Evolutionary conservation across 2,113 vertebrate species (phyloP).

Genomic region (Solenodon paradoxus): DNA sequence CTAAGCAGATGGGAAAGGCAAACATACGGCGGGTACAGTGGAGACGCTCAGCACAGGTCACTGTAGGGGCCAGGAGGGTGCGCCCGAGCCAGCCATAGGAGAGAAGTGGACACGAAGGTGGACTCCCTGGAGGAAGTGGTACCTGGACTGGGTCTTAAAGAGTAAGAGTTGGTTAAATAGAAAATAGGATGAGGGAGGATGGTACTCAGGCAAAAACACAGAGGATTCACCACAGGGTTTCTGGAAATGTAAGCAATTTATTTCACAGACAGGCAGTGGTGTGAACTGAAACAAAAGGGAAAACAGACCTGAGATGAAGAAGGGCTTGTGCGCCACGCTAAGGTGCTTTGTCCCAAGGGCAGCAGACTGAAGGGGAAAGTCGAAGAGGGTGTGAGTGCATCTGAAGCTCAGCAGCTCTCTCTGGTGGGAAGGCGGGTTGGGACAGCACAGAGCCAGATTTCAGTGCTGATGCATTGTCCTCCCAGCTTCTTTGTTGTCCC

Average conservation of each 20-base stretch:
- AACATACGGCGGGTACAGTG: not conserved
- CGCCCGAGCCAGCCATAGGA: not conserved
- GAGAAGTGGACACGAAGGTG: not conserved
- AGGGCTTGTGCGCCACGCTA: not conserved
- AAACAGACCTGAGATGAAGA: not conserved
- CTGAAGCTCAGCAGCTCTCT: slow-evolving; percentile 2
- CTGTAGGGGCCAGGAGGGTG: not conserved
- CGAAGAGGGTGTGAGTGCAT: not conserved
- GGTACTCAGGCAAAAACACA: not conserved
- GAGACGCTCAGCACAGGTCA: not conserved
- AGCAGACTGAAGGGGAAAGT: not conserved
- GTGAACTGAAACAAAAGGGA: not conserved
- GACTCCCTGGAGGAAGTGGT: not conserved
- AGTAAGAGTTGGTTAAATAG: not conserved
- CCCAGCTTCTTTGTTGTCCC: not conserved
- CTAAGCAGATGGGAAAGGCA: not conserved
- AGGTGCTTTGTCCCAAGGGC: not conserved
- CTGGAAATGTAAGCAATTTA: not conserved
- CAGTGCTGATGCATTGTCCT: not conserved
- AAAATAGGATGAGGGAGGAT: not conserved
- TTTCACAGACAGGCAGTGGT: not conserved
- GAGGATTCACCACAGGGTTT: no score
- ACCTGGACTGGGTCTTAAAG: not conserved
- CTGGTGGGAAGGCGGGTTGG: not conserved
- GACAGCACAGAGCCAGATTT: not conserved